Percentiles rank a stretch among this genome's conserved stretches.
Conservation (phyloP, 2,888 invertebrate species). For the Alsophila aescularia region DNA sequence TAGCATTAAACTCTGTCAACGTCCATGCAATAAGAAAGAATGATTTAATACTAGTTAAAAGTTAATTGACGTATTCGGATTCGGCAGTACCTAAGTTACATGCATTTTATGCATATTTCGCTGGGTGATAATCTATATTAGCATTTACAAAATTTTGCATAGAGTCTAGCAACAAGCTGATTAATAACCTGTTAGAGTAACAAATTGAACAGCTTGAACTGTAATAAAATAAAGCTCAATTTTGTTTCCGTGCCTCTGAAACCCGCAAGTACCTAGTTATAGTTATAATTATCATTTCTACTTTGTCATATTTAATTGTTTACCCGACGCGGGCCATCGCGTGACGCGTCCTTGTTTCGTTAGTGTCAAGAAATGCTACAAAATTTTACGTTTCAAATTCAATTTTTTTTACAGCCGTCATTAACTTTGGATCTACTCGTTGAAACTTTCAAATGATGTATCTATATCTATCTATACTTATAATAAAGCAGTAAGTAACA, state of each 20-base stretch:
- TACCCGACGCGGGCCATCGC: conserved; percentile 37
- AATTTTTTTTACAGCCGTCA: conserved; percentile 9
- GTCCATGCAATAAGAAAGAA: no score
- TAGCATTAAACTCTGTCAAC: no score
- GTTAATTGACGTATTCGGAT: no score
- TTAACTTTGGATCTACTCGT: conserved; percentile 2
- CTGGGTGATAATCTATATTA: no score
- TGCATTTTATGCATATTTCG: no score
- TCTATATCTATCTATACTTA: no score
- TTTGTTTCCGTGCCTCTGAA: conserved; percentile 4
- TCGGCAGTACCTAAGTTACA: no score
- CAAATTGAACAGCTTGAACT: neutral
- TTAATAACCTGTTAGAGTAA: neutral
- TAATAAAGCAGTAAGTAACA: no score
- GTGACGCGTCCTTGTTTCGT: conserved; percentile 43
- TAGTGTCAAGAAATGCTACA: conserved; percentile 45
- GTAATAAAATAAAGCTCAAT: conserved; percentile 2
- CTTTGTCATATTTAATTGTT: conserved; percentile 32
- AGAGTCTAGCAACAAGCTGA: neutral
- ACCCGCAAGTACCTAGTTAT: conserved; percentile 16
- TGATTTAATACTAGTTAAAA: no score
- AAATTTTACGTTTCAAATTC: conserved; percentile 35
- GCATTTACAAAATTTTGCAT: no score
- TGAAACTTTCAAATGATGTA: conserved; percentile 1
- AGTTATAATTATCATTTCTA: conserved; percentile 29